Base-by-base conservation (phyloP, 1,140 invertebrate species). In the Matsumurasca onukii region DNA sequence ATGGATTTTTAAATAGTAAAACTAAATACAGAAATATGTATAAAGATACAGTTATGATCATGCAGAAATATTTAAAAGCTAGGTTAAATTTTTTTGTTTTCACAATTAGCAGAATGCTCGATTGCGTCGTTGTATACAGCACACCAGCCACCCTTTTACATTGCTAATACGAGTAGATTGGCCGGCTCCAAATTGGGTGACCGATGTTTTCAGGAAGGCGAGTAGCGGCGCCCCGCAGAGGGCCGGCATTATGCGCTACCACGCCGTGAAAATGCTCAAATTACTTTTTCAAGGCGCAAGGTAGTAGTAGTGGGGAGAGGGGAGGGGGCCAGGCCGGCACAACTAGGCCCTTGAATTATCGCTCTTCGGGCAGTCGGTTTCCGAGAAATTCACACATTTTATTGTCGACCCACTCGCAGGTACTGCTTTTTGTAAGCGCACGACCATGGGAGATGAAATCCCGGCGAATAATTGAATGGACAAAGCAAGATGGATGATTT, bases 331-430 rank as follows among this genome's bases (percentile, higher is more conserved):
- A 9, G 17, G 5, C 34, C 34, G 34, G 34, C 55, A 22, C 25
- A 59, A 59, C 55, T 59, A 59, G 55, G 30, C 22, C n/a, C 5
- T 9, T 59, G 55, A 59, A 27, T 59, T 59, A 59, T 59, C 9
- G 25, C 55, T 29, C 55, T 17, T 39, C 34, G 5, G 5, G 5
- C 34, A 17, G 34, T 39, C 55, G 22, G 55, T 59, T 39, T 59
- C 55, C 55, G 2, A 59, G 55, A 59, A 59, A 27, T 59, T 27
- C 55, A 59, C 55, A 25, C 55, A 59, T 59, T 27, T 27, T 25
- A 59, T 59, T 39, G 34, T 17, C 34, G 17, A 17, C 34, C 17
- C 34, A 17, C 34, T 39, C 34, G 5, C 34, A 5, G 34, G 34
- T 39, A 39, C 34, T n/a, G n/a, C n/a, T 39, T 39, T 39, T 39